Evolutionary conservation across 2,113 vertebrate genomes (phyloP), one percentile per base, ranked within the genome.

Genomic region (Orthochromis malagaraziensis): DNA sequence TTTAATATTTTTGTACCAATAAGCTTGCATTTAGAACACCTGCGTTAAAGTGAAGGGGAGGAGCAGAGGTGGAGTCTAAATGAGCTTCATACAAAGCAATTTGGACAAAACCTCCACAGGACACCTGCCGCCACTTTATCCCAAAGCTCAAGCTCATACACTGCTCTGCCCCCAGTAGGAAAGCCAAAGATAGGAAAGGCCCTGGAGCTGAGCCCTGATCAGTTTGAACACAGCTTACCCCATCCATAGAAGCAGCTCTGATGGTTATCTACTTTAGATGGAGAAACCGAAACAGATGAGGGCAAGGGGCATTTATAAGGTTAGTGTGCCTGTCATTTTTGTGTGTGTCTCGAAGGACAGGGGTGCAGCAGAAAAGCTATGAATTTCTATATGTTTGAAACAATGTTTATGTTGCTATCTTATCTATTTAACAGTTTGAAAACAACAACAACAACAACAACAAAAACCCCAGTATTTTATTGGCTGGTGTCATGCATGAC

Each of bases 301-400:
- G 85, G 90, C 92, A 5, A 94, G 89, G n/a, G 81, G 14, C 58
- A 55, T 63, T 9, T 94, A 89, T 81, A 97, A 98, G 97, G 98
- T 98, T 88, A 24, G 93, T 90, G 35, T 49, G 38, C 83, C 33
- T 82, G 38, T 16, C 24, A 12, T 12, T 47, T 49, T 77, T 47
- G 26, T 77, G 45, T 77, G 16, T 49, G 17, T 12, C n/a, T 42
- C 0, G 14, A 57, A 57, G 35, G 53, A 49, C 26, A 77, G 5
- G 26, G 21, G 42, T 49, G 42, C 16, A 19, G 4, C 17, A 49
- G 26, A 77, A 29, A 45, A 49, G 9, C 29, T 31, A 77, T 77
- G 45, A 77, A 31, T 77, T 77, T 77, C 24, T 77, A 5, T 49
- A 29, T 77, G 16, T 77, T 31, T 77, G 45, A 49, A 49, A 77